phyloP scores from a whole-genome alignment of 1,140 invertebrate genomes.

The Chymomyza costata region DNA sequence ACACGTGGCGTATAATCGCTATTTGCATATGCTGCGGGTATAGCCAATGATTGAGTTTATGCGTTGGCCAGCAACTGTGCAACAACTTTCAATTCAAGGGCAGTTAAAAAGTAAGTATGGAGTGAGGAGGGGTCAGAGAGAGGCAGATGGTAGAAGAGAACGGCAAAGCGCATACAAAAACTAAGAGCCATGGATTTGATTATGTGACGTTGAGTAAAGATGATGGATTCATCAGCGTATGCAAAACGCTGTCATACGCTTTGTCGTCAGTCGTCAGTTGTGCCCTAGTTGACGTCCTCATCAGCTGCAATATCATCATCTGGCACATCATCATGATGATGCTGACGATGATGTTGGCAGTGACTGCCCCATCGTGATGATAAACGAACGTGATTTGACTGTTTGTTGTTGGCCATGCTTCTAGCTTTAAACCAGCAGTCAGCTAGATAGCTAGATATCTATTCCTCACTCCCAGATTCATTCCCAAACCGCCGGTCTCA shows the following conservation, averaged over 20 bases:
- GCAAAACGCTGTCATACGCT: slow-evolving; percentile 72
- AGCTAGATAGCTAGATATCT: neutral
- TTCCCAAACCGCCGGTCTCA: slow-evolving; percentile 11
- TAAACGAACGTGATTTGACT: slow-evolving; percentile 71
- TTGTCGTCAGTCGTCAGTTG: slow-evolving; percentile 54
- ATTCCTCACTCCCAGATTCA: neutral
- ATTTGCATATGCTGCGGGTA: slow-evolving; percentile 35
- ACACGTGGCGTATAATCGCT: slow-evolving; percentile 1
- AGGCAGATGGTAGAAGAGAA: neutral
- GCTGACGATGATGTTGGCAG: slow-evolving; percentile 39
- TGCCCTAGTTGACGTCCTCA: slow-evolving; percentile 24
- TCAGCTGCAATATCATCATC: slow-evolving; percentile 61
- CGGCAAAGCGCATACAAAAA: slow-evolving; percentile 30
- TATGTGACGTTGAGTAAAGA: slow-evolving; percentile 72
- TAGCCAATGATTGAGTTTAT: neutral
- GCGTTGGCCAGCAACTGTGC: neutral
- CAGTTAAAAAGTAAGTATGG: too few species aligned
- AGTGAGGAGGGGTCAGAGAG: neutral
- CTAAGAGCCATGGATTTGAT: slow-evolving; percentile 64
- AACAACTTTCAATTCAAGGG: too few species aligned
- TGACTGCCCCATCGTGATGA: slow-evolving; percentile 38
- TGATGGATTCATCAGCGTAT: slow-evolving; percentile 73
- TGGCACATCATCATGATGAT: neutral
- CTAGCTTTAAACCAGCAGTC: neutral
- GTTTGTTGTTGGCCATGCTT: slow-evolving; percentile 56